phyloP scores from a whole-genome alignment of 2,888 invertebrate species.

The Lordiphosa fenestrarum region DNA sequence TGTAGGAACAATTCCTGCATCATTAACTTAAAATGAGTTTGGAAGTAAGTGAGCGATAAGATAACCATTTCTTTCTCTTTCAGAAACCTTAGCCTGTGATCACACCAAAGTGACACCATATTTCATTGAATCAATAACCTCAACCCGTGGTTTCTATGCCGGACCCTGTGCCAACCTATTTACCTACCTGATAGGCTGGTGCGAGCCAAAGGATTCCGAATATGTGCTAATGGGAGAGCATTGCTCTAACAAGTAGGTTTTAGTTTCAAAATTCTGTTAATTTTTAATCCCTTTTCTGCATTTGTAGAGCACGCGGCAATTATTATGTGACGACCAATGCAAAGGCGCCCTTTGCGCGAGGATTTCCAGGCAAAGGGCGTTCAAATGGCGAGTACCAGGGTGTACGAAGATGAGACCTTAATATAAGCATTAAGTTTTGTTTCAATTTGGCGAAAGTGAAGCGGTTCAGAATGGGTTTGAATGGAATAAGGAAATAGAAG shows the following conservation, averaged over 20 bases:
- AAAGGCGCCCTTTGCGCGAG: constrained; percentile 91
- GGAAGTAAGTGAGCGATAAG: too few species aligned
- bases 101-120: constrained; percentile 95
- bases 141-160: constrained; percentile 90
- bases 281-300: not conserved
- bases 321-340: constrained; percentile 93
- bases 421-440: constrained; percentile 13
- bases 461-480: not conserved
- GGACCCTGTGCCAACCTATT: constrained; percentile 91
- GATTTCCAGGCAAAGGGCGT: constrained; percentile 85
- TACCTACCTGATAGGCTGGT: constrained; percentile 92
- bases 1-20: too few species aligned
- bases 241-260: constrained; percentile 86
- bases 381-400: constrained; percentile 78
- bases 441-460: not conserved
- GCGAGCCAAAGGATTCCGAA: constrained; percentile 88
- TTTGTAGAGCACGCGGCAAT: constrained; percentile 88
- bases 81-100: constrained; percentile 93
- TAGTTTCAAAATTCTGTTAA: not conserved
- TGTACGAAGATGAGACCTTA: constrained; percentile 62
- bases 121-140: constrained; percentile 93
- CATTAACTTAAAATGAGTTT: too few species aligned
- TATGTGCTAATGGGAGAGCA: constrained; percentile 94
- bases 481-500: not conserved
- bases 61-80: constrained; percentile 26